Evolutionary conservation across 1,140 invertebrate genomes (phyloP).

Genomic region (Diorhabda sublineata): DNA sequence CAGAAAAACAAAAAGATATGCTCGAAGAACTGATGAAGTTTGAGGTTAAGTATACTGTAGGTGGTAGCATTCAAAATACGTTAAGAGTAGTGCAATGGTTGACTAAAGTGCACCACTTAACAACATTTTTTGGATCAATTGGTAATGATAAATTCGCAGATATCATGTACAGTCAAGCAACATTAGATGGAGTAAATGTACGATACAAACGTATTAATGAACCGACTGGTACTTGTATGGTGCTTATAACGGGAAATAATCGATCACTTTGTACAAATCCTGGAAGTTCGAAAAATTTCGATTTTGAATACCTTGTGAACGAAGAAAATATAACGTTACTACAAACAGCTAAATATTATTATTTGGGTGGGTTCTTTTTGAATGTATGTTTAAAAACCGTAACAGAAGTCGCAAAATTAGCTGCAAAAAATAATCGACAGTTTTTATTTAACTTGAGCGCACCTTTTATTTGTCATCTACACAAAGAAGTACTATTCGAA

Average conservation of each 20-base stretch:
- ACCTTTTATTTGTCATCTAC: constrained; percentile 91
- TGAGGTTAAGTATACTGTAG: constrained; percentile 86
- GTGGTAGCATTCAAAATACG: constrained; percentile 93
- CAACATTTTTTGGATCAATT: constrained; percentile 91
- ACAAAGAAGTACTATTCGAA: constrained; percentile 75
- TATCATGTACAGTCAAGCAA: constrained; percentile 79
- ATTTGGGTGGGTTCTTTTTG: constrained; percentile 93
- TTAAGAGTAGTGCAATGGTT: constrained; percentile 93
- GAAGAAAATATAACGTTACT: constrained; percentile 72
- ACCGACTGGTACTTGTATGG: constrained; percentile 88
- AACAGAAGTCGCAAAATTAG: constrained; percentile 74
- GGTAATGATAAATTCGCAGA: constrained; percentile 87
- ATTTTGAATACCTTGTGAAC: constrained; percentile 75
- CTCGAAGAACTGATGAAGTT: constrained; percentile 75
- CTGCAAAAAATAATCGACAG: constrained; percentile 65
- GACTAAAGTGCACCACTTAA: constrained; percentile 70
- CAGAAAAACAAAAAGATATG: constrained; percentile 82
- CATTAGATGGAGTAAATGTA: constrained; percentile 79
- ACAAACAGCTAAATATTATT: constrained; percentile 80
- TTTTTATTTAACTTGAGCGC: constrained; percentile 96
- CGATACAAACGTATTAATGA: constrained; percentile 76
- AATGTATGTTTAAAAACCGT: constrained; percentile 90
- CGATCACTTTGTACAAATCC: constrained; percentile 93
- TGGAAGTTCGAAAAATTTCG: constrained; percentile 92
- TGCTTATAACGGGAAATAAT: constrained; percentile 76